phyloP scores from a whole-genome alignment of 2,888 invertebrate genomes.

The Andrena camellia region DNA sequence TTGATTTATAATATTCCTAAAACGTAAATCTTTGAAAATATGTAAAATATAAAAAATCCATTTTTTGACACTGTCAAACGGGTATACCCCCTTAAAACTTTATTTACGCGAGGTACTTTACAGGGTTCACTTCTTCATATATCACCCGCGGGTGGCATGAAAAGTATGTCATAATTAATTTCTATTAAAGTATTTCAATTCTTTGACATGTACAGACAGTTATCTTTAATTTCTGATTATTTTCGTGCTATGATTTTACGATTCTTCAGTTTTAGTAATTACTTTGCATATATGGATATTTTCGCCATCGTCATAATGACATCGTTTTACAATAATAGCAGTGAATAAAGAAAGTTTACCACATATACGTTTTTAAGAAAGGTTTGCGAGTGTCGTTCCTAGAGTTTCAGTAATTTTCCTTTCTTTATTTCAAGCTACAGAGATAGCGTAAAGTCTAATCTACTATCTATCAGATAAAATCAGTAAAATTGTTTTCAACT shows the following conservation, averaged over 20 bases:
- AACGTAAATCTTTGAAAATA: too few species aligned
- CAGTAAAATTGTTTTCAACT: conserved; percentile 1
- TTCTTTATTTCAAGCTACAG: not conserved
- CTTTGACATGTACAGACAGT: not conserved
- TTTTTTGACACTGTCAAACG: too few species aligned
- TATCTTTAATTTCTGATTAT: not conserved
- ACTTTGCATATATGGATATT: too few species aligned
- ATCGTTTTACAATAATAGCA: conserved; percentile 6
- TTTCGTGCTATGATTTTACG: not conserved
- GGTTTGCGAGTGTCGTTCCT: not conserved
- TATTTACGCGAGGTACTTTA: not conserved
- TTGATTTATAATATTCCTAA: too few species aligned
- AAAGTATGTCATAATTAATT: not conserved
- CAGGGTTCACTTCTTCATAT: not conserved
- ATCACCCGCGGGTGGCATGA: not conserved
- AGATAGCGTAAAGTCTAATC: not conserved
- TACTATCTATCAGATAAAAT: not conserved
- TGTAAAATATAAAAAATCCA: too few species aligned
- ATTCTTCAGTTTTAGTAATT: not conserved
- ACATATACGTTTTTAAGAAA: not conserved
- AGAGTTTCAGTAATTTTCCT: not conserved
- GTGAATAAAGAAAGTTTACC: not conserved
- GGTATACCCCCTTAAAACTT: too few species aligned
- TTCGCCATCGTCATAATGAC: not conserved
- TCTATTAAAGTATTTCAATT: not conserved